Evolutionary conservation across 2,888 invertebrate genomes (phyloP), one percentile per base, ranked within the genome.

Genomic region (Oxytorus armatus): DNA sequence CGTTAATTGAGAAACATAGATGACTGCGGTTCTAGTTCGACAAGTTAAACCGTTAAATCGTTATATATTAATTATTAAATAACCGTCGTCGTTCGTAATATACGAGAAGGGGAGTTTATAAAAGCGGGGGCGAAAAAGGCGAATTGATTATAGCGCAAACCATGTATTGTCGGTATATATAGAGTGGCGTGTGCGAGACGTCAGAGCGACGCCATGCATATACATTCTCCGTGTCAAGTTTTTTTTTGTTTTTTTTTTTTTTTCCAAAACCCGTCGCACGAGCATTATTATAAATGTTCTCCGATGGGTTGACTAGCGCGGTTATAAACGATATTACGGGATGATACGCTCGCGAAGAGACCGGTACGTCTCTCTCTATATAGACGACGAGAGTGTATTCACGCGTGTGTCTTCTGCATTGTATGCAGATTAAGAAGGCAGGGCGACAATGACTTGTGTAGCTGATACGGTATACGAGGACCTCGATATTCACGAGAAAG

Each of bases 361-460:
- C n/a, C n/a, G n/a, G n/a, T n/a, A n/a, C n/a, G 33, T 72, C 29
- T 49, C 42, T 51, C n/a, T n/a, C n/a, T n/a, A n/a, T n/a, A n/a
- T n/a, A n/a, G 61, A 81, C 44, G 69, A 72, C 65, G 74, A 49
- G 69, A 65, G 78, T 70, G 61, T 79, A 83, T 81, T 77, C 70
- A 86, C 87, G 86, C 85, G 86, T 87, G 86, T 90, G 88, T 89
- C 88, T 89, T 86, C 83, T 74, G 89, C 87, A 91, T 91, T 91
- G 91, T 91, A 91, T 91, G 91, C 88, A 91, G 90, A 91, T 91
- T 88, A 91, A 90, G 88, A 90, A 90, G 91, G 91, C 91, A 89
- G 89, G 90, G 90, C 90, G 90, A 90, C 91, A 90, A 90, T 91
- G 91, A 91, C 90, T 91, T 84, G 86, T 85, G 85, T 85, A 76